Evolutionary conservation across 2,888 invertebrate genomes (phyloP).

Genomic region (Anoplius nigerrimus): DNA sequence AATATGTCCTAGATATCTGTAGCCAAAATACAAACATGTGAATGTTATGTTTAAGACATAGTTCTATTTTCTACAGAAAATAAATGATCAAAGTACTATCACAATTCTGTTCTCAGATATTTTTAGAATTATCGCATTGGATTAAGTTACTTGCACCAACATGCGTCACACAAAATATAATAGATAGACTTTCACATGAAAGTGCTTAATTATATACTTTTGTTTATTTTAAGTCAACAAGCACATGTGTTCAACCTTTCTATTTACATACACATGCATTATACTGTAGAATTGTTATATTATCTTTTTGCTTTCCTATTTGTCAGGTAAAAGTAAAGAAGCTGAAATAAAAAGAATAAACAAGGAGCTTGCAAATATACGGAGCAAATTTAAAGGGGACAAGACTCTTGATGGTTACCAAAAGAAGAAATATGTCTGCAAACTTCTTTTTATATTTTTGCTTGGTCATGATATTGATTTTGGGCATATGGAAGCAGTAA

Average conservation of each 20-base stretch:
- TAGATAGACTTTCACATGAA: too few species aligned
- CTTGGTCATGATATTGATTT: conserved; percentile 99
- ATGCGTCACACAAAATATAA: too few species aligned
- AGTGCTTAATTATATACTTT: too few species aligned
- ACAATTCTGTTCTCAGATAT: background rate
- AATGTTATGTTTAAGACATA: background rate
- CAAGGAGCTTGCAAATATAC: conserved; percentile 99
- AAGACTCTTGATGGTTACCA: conserved; percentile 99
- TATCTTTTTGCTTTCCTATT: conserved; percentile 7
- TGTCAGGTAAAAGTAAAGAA: conserved; percentile 97
- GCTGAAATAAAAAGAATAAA: conserved; percentile 99
- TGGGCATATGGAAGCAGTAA: conserved; percentile 99
- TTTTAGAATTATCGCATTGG: too few species aligned
- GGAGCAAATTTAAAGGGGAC: conserved; percentile 99
- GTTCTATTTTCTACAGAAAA: background rate
- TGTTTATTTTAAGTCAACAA: too few species aligned
- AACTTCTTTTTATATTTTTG: conserved; percentile 98
- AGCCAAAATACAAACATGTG: background rate
- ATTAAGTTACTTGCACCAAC: too few species aligned
- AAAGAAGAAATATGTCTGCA: conserved; percentile 99
- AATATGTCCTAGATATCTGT: conserved; percentile 8
- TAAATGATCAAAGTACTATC: background rate
- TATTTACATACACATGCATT: background rate
- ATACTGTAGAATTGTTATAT: background rate
- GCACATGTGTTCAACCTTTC: too few species aligned